A percentile compares a stretch with the other conserved stretches of the same genome.
Conservation (phyloP, 2,113 vertebrate genomes). For the Mustela lutreola region DNA sequence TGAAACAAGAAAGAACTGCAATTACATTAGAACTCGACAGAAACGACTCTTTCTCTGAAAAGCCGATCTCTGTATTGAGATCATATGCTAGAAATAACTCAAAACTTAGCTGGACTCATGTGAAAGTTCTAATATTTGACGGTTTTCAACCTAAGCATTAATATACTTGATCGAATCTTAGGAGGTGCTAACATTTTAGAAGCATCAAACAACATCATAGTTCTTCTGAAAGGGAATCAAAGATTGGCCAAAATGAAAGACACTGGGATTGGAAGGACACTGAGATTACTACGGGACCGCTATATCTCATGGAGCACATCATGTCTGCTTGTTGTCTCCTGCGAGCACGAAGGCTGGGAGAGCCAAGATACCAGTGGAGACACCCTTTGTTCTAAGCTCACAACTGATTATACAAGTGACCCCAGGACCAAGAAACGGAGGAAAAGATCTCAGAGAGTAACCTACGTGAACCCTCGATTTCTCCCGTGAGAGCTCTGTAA, state of each 20-base stretch:
- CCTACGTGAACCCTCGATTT: background rate
- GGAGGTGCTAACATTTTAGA: background rate
- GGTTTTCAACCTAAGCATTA: background rate
- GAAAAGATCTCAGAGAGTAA: background rate
- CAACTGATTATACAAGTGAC: background rate
- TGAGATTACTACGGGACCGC: fast-evolving
- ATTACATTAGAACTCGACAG: background rate
- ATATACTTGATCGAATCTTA: background rate
- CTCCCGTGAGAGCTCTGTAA: background rate
- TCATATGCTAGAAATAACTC: background rate
- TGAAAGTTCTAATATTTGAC: background rate
- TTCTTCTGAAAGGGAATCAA: background rate
- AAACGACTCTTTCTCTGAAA: background rate
- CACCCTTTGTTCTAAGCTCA: background rate
- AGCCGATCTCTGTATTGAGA: background rate
- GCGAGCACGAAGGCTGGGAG: no score
- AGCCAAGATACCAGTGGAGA: fast-evolving
- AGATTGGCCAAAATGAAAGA: background rate
- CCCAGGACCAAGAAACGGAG: background rate
- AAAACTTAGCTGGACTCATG: background rate
- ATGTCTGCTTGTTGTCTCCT: background rate
- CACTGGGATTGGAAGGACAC: background rate
- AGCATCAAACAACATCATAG: background rate
- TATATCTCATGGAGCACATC: fast-evolving
- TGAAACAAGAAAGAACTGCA: background rate